Conservation (phyloP, 2,888 invertebrate genomes). For the Tachina lurida region DNA sequence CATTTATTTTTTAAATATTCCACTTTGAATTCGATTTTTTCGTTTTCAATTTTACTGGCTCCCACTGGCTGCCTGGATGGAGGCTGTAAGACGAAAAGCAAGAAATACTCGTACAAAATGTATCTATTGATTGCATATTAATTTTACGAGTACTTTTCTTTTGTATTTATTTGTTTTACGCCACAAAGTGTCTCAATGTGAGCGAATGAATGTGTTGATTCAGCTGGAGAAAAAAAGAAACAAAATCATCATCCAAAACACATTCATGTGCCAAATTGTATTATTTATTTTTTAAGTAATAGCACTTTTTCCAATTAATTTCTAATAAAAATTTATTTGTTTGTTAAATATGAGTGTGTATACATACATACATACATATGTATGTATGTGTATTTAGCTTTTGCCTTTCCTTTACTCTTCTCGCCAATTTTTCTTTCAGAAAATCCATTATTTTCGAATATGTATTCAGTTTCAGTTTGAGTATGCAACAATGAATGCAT, state of each 20-base stretch:
- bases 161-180: slow-evolving; percentile 4
- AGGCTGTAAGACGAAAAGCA: slow-evolving; percentile 36
- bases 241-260: slow-evolving; percentile 25
- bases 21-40: background rate
- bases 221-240: slow-evolving; percentile 18
- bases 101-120: slow-evolving; percentile 39
- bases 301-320: slow-evolving; percentile 43
- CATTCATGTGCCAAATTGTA: slow-evolving; percentile 19
- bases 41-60: background rate
- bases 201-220: slow-evolving; percentile 6
- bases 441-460: background rate
- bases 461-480: background rate
- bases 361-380: too few relatives aligned
- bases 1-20: background rate
- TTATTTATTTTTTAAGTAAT: slow-evolving; percentile 8
- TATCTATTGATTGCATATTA: slow-evolving; percentile 62
- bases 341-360: background rate
- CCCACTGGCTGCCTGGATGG: slow-evolving; percentile 15
- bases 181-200: slow-evolving; percentile 25
- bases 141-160: slow-evolving; percentile 5
- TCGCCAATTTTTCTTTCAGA: background rate
- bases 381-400: background rate
- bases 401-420: background rate
- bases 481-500: background rate
- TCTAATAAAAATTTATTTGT: slow-evolving; percentile 41